phyloP scores from a whole-genome alignment of 2,888 invertebrate genomes.

The Amblyjoppa proteus region DNA sequence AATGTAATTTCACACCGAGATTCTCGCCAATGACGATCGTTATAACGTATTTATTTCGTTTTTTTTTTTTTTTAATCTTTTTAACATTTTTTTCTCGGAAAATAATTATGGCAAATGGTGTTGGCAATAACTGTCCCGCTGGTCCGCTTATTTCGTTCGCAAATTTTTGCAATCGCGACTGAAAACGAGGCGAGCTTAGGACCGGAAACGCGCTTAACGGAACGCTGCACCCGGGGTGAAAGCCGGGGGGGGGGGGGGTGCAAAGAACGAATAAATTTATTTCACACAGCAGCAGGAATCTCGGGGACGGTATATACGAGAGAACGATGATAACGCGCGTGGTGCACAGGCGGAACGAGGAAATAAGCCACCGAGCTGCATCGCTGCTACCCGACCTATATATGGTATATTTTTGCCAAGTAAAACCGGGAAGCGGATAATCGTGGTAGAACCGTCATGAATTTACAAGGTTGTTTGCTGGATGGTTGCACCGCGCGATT shows the following conservation, averaged over 20 bases:
- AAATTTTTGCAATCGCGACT: constrained; percentile 57
- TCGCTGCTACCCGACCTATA: constrained; percentile 21
- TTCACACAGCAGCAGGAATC: constrained; percentile 63
- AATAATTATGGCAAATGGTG: background rate
- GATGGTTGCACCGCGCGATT: constrained; percentile 71
- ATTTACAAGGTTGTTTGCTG: constrained; percentile 80
- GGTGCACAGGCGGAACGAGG: constrained; percentile 36
- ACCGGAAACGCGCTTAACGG: constrained; percentile 57
- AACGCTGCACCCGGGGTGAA: constrained; percentile 47
- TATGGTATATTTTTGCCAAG: constrained; percentile 53
- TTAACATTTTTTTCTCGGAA: background rate
- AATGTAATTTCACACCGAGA: background rate
- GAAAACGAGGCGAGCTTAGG: constrained; percentile 40
- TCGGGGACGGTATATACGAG: constrained; percentile 54
- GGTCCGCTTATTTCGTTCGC: constrained; percentile 26
- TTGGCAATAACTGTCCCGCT: background rate
- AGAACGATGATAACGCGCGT: constrained; percentile 66
- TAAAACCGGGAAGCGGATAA: constrained; percentile 61
- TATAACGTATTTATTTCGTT: too few species aligned
- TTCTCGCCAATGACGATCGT: background rate
- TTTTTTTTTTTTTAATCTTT: too few species aligned
- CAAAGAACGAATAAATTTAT: constrained; percentile 69
- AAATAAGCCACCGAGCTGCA: constrained; percentile 43
- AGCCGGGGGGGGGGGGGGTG: background rate
- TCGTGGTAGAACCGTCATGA: constrained; percentile 71